Evolutionary conservation across 2,888 invertebrate species (phyloP), one percentile per base, ranked within the genome.

Genomic region (Dynastes grantii): DNA sequence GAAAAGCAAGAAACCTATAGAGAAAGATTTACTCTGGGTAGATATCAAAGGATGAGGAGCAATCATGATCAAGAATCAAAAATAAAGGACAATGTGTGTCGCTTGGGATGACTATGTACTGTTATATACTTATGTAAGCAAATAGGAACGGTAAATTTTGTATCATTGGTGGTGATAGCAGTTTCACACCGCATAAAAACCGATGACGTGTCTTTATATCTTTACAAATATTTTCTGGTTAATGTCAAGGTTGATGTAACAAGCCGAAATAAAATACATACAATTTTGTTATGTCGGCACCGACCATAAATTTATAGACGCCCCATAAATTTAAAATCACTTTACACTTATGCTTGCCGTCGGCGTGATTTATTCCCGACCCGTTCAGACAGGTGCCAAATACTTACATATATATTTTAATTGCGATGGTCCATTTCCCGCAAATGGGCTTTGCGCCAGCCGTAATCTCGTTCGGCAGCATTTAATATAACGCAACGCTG

Each of bases 321-420:
- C 53, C 76, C 51, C 76, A 68, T 76, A 76, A 76, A 76, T 76
- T 67, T 76, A 40, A 76, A 76, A 76, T 76, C 76, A 76, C 67
- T 76, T 76, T 76, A 76, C 76, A 67, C 53, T 68, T 67, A 67
- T 67, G 76, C 64, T 55, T 37, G 37, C 67, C 58, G 58, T 67
- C 68, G 32, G 53, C 40, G 58, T 76, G 68, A 76, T 68, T 68
- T 76, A 76, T 68, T 58, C 13, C 49, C 53, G 76, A 67, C 8
- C 67, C 67, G 58, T 40, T 45, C 68, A 68, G 76, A 68, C 76
- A 76, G 76, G 76, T 76, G 76, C 76, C 67, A 76, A 76, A 68
- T 76, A 68, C 55, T 53, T 76, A 76, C 67, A 55, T 67, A 67
- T 58, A 76, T 76, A 76, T 67, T 76, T 76, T 76, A 76, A 68